Base-by-base conservation (phyloP, 1,140 invertebrate species). In the Drosophila murphyi region DNA sequence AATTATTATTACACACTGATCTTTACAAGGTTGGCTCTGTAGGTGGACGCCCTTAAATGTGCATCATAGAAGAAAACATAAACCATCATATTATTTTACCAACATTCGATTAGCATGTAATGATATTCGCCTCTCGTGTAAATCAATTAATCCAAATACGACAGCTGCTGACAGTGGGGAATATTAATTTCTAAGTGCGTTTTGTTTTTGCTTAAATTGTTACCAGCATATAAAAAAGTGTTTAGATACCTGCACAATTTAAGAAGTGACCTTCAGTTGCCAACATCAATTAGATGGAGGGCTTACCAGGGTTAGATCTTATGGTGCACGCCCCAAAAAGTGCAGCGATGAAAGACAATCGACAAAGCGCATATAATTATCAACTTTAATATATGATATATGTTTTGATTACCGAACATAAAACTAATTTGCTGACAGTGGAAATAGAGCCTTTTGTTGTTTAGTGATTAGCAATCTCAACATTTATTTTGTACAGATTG, bases 401-500 rank as follows among this genome's bases (percentile, higher is more conserved):
- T 72, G 62, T 48, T 75, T 57, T 55, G 60, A 62, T 74, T 69
- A 72, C 34, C 47, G 41, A 69, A 57, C 75, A 77, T 67, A 63
- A 69, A 77, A 74, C 75, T 77, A 75, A 74, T 74, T 62, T 61
- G 73, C 76, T 78, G 72, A 78, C 67, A 78, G 72, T 62, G 50
- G 62, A 72, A 75, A 48, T 78, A 71, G 72, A 77, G 6, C 5
- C 61, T 51, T 57, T 63, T 63, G 56, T 60, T 56, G 52, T 20
- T 20, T 20, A 20, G 34, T 20, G 55, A 34, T 52, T 35, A 32
- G 59, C 41, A 52, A 47, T 54, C 12, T 62, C 5, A 56, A 8
- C 12, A 20, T 39, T 45, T 47, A 51, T n/a, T 31, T 10, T 10
- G 10, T 29, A 29, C 20, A 31, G 1, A 37, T 55, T 54, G 34